Base-by-base conservation (phyloP, 2,113 vertebrate species). In the Phyllostomus discolor region DNA sequence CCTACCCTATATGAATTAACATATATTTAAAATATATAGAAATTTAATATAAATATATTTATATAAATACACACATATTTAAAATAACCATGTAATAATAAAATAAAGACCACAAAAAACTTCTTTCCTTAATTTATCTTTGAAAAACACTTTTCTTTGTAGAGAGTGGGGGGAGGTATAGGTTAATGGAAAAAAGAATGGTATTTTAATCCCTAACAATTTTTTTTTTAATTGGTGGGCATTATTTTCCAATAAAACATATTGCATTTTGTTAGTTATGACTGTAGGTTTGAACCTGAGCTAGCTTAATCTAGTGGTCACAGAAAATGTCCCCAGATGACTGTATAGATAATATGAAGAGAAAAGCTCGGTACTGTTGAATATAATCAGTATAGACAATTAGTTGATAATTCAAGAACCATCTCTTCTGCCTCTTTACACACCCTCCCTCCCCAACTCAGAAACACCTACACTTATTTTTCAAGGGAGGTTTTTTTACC, bases 151-250 rank as follows among this genome's bases (percentile, higher is more conserved):
- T 82, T 73, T 64, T 81, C 69, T 94, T 75, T 85, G 22, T 52
- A 66, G 46, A 28, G 28, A 16, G 26, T 43, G 62, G 14, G 31
- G 20, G 10, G 35, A 89, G 24, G 15, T 81, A 59, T 54, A 89
- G 33, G 72, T 96, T 85, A 91, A 72, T 88, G 66, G 75, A 86
- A 93, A 96, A 84, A 57, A 67, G 31, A 93, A 83, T 83, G 62
- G 41, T 64, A 88, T 48, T 94, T 95, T 90, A 83, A 95, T 86
- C 28, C 59, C 3, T 54, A 76, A 79, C 31, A 64, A 1, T 62
- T 80, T 96, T 80, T 80, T 75, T 95, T 80, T 75, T 91, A 78
- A 79, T 70, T 88, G 85, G 59, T 79, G 26, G n/a, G 10, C 59
- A 20, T 67, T 0, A 0, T 93, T 90, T 90, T 90, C 70, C 2